Evolutionary conservation across 2,888 invertebrate genomes (phyloP).

Genomic region (Ctena decussata): DNA sequence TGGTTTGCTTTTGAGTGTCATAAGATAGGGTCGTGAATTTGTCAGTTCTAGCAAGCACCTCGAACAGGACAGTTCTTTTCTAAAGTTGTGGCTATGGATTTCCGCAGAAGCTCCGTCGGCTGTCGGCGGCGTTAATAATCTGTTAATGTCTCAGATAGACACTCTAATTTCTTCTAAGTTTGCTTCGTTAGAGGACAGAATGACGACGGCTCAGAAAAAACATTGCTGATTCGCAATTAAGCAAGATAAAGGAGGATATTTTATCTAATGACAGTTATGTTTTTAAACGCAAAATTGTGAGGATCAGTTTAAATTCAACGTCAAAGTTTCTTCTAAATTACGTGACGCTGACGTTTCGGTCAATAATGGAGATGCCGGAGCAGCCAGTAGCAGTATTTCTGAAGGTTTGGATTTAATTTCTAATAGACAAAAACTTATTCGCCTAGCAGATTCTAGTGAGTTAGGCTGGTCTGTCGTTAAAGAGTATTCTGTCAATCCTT

Average conservation of each 20-base stretch:
- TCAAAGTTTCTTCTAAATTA: background rate
- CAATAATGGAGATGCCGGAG: too few species aligned
- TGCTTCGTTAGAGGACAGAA: background rate
- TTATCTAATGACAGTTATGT: background rate
- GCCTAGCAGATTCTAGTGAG: background rate
- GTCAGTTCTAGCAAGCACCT: too few species aligned
- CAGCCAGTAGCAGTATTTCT: background rate
- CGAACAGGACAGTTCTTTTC: too few species aligned
- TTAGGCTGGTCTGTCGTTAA: background rate
- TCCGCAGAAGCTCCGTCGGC: too few species aligned
- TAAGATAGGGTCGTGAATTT: too few species aligned
- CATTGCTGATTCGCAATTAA: background rate
- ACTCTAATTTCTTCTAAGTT: background rate
- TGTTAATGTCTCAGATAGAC: background rate
- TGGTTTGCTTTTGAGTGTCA: too few species aligned
- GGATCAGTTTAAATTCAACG: constrained; percentile 7
- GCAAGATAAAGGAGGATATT: constrained; percentile 3
- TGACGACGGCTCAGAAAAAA: background rate
- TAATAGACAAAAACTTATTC: background rate
- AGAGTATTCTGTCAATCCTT: background rate
- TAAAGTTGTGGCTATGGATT: too few species aligned
- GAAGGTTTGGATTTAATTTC: constrained; percentile 1
- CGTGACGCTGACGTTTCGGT: background rate
- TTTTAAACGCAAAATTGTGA: constrained; percentile 5
- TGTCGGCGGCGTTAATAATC: too few species aligned